A percentile compares a stretch with the other conserved stretches of the same genome.
These are phyloP conservation scores for Rhingia rostrata DNA, from an alignment of 2,888 invertebrate species.

Conservation along the genomic window DNA sequence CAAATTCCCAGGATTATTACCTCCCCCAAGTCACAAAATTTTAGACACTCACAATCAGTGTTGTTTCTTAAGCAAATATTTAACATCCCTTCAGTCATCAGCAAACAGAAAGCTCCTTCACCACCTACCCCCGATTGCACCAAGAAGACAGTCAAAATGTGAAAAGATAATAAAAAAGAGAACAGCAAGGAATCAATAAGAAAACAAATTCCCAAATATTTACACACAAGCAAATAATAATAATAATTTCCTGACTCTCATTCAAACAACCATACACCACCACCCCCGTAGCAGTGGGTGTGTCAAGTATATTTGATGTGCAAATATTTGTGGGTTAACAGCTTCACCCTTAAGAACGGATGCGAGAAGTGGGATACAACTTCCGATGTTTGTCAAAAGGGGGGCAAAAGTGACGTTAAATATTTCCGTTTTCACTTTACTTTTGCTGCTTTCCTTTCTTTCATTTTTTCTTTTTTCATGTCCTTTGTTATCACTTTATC, in stretches of 20 bases:
- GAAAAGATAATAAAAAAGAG: constrained; percentile 5
- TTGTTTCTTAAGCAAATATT: constrained; percentile 40
- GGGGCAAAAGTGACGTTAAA: constrained; percentile 42
- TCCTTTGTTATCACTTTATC: background rate
- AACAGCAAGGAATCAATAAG: constrained; percentile 61
- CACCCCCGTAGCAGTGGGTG: constrained; percentile 16
- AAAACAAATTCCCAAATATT: constrained; percentile 69
- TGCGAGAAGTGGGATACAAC: constrained; percentile 45
- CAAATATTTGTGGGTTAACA: constrained; percentile 73
- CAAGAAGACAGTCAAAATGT: background rate
- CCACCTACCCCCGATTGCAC: background rate
- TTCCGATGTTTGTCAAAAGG: constrained; percentile 52
- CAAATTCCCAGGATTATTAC: no score
- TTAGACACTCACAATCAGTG: constrained; percentile 38
- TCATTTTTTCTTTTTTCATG: background rate
- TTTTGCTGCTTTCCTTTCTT: background rate
- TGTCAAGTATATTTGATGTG: constrained; percentile 72
- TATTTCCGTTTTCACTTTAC: constrained; percentile 54
- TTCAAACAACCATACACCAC: background rate
- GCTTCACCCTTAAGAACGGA: constrained; percentile 45
- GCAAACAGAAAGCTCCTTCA: constrained; percentile 9
- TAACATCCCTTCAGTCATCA: background rate
- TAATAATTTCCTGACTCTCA: constrained; percentile 65
- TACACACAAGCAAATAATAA: constrained; percentile 72
- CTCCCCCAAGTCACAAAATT: constrained; percentile 7